Percentiles rank a stretch among this genome's conserved stretches.
These are phyloP conservation scores for Hippotragus niger DNA, from an alignment of 2,113 vertebrate species.

Conservation along the genomic window DNA sequence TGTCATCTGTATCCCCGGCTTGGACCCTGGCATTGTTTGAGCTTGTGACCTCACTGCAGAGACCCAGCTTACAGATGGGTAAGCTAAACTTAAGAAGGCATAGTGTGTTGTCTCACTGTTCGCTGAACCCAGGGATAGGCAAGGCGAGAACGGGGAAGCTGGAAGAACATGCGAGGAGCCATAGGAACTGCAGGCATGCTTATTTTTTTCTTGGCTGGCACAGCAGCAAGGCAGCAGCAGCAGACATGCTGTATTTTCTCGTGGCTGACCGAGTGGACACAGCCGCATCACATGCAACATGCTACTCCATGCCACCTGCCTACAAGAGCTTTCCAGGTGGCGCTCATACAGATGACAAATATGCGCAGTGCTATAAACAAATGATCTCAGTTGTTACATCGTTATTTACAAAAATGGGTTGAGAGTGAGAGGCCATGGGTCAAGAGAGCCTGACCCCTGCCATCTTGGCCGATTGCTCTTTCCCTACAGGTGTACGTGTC, in stretches of 20 bases:
- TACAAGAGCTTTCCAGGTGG: background rate
- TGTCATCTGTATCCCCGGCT: background rate
- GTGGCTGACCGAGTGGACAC: background rate
- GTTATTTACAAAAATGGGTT: background rate
- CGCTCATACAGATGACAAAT: accelerated
- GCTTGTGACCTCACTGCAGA: background rate
- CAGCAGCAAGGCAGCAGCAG: background rate
- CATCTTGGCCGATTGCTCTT: background rate
- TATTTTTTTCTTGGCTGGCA: background rate
- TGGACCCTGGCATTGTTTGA: background rate
- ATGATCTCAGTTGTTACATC: background rate
- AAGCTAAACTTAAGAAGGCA: background rate
- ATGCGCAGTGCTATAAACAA: background rate
- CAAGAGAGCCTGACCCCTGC: background rate
- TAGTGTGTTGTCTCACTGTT: background rate
- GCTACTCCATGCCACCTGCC: background rate
- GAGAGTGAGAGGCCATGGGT: background rate
- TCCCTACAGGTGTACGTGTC: background rate
- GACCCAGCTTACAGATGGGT: background rate
- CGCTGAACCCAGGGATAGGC: background rate
- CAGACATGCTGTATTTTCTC: background rate
- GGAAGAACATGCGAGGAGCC: background rate
- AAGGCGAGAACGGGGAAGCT: background rate
- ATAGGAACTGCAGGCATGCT: background rate
- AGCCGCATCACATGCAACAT: accelerated